These are phyloP conservation scores for Fregata magnificens DNA, from an alignment of 2,113 vertebrate genomes.

Conservation along the genomic window DNA sequence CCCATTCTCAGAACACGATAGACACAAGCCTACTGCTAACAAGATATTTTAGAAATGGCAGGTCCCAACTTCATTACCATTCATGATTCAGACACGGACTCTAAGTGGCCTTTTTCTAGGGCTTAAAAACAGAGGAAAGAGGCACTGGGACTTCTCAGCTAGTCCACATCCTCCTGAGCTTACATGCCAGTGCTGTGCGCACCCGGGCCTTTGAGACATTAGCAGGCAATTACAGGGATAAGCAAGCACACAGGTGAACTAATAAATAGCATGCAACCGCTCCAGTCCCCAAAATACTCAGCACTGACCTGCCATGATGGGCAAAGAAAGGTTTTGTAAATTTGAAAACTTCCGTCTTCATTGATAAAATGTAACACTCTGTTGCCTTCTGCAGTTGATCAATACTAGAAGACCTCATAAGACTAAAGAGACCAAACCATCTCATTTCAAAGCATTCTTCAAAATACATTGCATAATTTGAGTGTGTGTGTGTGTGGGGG, in stretches of 20 bases:
- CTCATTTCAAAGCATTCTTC: slow-evolving; percentile 52
- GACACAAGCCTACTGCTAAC: not conserved
- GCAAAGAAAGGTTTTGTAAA: not conserved
- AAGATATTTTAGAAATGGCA: not conserved
- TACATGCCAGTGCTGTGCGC: rapidly evolving
- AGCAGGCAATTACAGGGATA: not conserved
- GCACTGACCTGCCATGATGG: rapidly evolving
- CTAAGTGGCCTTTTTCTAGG: not conserved
- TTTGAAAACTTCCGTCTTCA: not conserved
- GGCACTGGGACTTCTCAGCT: not conserved
- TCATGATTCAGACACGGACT: not conserved
- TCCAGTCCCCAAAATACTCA: not conserved
- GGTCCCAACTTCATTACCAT: not conserved
- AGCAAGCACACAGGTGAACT: not conserved
- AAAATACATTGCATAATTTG: slow-evolving; percentile 9
- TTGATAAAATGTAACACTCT: not conserved
- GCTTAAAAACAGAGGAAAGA: not conserved
- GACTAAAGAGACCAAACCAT: not conserved
- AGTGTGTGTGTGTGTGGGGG: too few relatives aligned
- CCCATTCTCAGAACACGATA: not conserved
- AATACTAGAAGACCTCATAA: not conserved
- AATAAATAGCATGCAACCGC: not conserved
- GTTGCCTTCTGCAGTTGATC: not conserved
- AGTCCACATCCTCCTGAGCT: not conserved
- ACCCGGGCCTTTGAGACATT: not conserved